phyloP scores from a whole-genome alignment of 2,113 vertebrate genomes.

The Spea bombifrons region DNA sequence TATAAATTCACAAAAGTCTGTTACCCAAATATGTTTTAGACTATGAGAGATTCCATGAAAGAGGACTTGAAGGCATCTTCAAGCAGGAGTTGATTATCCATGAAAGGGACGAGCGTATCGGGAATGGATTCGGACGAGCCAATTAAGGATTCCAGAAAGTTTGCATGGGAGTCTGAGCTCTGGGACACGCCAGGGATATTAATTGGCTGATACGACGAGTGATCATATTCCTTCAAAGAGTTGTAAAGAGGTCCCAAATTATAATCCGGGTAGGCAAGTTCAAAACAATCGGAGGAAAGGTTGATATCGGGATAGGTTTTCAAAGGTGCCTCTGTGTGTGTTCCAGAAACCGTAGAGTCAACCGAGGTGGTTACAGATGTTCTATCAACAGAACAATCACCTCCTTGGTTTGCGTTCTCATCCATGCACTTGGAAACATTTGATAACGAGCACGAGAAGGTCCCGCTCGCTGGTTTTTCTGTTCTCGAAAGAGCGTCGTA shows the following conservation, averaged over 20 bases:
- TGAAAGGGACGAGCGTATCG: conserved; percentile 78
- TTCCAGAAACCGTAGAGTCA: conserved; percentile 63
- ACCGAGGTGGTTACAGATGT: conserved; percentile 47
- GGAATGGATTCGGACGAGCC: conserved; percentile 84
- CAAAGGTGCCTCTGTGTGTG: conserved; percentile 65
- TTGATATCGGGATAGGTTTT: conserved; percentile 87
- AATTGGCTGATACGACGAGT: conserved; percentile 79
- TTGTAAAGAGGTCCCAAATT: conserved; percentile 88
- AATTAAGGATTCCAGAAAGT: conserved; percentile 89
- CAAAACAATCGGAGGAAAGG: conserved; percentile 87
- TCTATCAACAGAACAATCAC: conserved; percentile 64
- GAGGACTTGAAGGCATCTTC: conserved; percentile 87
- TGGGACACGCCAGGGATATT: conserved; percentile 76
- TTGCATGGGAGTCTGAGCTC: conserved; percentile 72
- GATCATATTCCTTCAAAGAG: conserved; percentile 82
- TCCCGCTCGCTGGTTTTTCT: conserved; percentile 43
- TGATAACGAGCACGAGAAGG: conserved; percentile 62
- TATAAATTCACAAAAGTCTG: neutral
- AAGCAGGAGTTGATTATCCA: conserved; percentile 83
- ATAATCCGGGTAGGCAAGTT: conserved; percentile 87
- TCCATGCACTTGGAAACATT: conserved; percentile 81
- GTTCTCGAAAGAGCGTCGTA: conserved; percentile 54
- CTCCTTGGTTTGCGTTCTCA: conserved; percentile 88
- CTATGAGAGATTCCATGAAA: conserved; percentile 84
- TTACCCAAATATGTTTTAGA: conserved; percentile 60